Evolutionary conservation across 2,113 vertebrate species (phyloP).

Genomic region (Leptobrachium leishanense): DNA sequence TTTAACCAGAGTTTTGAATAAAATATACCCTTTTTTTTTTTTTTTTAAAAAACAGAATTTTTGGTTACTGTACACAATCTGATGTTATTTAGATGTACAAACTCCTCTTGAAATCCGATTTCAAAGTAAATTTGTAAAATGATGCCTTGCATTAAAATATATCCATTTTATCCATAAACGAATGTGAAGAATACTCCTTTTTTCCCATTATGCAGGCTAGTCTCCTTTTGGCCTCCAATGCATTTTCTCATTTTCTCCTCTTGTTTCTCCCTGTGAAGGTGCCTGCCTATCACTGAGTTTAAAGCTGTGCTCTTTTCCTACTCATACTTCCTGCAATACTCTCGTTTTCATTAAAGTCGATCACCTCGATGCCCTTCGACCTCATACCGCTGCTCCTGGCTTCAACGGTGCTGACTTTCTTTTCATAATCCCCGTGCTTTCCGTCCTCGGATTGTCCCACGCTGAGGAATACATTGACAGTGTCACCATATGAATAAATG

Average conservation of each 20-base stretch:
- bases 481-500: conserved; percentile 35
- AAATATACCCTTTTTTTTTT: no score
- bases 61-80: no score
- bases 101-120: not conserved
- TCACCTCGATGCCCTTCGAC: not conserved
- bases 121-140: not conserved
- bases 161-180: not conserved
- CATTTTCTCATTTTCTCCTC: not conserved
- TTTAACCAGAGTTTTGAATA: no score
- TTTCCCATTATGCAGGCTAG: not conserved
- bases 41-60: no score
- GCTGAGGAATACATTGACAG: conserved; percentile 35
- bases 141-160: not conserved
- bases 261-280: not conserved
- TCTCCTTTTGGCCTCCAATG: conserved; percentile 1
- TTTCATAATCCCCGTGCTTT: conserved; percentile 18
- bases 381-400: not conserved
- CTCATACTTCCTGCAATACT: not conserved
- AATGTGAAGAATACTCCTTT: not conserved
- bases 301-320: not conserved
- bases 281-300: not conserved
- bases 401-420: not conserved
- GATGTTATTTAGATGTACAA: no score
- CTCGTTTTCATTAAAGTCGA: not conserved
- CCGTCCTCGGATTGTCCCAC: conserved; percentile 32